Conservation (phyloP, 2,888 invertebrate species). For the Subacronicta megacephala region DNA sequence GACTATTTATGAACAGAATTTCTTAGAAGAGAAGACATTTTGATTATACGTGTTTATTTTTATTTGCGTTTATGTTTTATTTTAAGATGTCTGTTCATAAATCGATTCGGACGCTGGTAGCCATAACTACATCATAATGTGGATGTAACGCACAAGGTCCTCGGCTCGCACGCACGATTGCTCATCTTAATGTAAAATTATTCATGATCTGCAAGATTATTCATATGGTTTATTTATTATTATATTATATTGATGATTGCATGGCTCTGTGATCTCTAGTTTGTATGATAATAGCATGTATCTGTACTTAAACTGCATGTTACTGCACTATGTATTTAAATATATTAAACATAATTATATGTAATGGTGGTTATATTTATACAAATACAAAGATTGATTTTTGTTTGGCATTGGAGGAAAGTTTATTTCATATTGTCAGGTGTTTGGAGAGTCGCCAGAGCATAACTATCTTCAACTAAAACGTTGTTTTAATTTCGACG, state of each 20-base stretch:
- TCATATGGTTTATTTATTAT: slow-evolving; percentile 39
- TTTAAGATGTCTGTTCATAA: slow-evolving; percentile 68
- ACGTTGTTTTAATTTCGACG: slow-evolving; percentile 36
- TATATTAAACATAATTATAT: slow-evolving; percentile 23
- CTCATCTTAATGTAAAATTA: slow-evolving; percentile 49
- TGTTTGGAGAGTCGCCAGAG: slow-evolving; percentile 71
- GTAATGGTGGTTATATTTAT: slow-evolving; percentile 31
- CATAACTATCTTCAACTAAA: slow-evolving; percentile 53
- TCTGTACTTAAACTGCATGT: slow-evolving; percentile 32
- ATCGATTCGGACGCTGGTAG: slow-evolving; percentile 66
- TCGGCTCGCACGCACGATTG: slow-evolving; percentile 68
- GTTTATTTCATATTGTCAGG: slow-evolving; percentile 42
- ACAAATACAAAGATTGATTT: slow-evolving; percentile 47
- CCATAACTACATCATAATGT: slow-evolving; percentile 75
- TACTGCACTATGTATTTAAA: slow-evolving; percentile 18
- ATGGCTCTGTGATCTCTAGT: slow-evolving; percentile 46
- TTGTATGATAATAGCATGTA: slow-evolving; percentile 36
- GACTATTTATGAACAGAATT: slow-evolving; percentile 72
- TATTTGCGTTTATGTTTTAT: slow-evolving; percentile 61
- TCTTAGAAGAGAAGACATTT: slow-evolving; percentile 36
- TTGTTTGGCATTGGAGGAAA: slow-evolving; percentile 64
- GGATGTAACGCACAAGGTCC: slow-evolving; percentile 71
- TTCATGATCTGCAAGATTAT: slow-evolving; percentile 52
- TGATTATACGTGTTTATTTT: slow-evolving; percentile 42
- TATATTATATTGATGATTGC: slow-evolving; percentile 49